Conservation (phyloP, 2,888 invertebrate genomes). For the Alviniconcha strummeri region DNA sequence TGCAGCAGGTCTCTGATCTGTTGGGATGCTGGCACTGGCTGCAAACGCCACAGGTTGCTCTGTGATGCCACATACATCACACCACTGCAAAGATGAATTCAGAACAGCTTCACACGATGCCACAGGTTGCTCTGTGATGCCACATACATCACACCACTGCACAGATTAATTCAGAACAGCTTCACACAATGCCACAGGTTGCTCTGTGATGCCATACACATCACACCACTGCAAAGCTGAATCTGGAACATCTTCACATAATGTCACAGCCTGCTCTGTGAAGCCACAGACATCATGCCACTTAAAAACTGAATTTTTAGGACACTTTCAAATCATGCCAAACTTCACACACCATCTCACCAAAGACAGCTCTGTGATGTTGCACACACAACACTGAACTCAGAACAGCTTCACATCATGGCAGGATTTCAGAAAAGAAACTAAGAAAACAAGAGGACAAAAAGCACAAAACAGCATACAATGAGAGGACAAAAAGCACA, state of each 20-base stretch:
- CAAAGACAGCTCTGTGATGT: slow-evolving; percentile 88
- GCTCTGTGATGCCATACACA: slow-evolving; percentile 90
- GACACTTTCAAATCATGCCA: too few relatives aligned
- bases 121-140: slow-evolving; percentile 88
- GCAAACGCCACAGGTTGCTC: slow-evolving; percentile 85
- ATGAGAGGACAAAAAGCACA: too few relatives aligned
- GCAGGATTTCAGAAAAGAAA: too few relatives aligned
- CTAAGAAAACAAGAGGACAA: too few relatives aligned
- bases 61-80: slow-evolving; percentile 90
- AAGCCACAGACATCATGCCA: slow-evolving; percentile 90
- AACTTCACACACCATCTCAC: slow-evolving; percentile 37
- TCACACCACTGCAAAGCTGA: slow-evolving; percentile 77
- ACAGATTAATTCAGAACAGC: slow-evolving; percentile 7
- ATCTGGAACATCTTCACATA: background rate
- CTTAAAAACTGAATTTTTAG: slow-evolving; percentile 39
- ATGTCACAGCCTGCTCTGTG: slow-evolving; percentile 83
- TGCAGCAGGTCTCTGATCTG: slow-evolving; percentile 90
- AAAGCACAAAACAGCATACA: too few relatives aligned
- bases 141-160: slow-evolving; percentile 85
- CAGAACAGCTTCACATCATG: background rate
- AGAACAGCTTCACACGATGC: slow-evolving; percentile 44
- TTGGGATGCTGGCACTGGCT: slow-evolving; percentile 85
- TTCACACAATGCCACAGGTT: slow-evolving; percentile 78
- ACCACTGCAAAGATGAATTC: slow-evolving; percentile 75
- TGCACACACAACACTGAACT: slow-evolving; percentile 79